Conservation (phyloP, 1,140 invertebrate species). For the Rhizoglyphus robini region DNA sequence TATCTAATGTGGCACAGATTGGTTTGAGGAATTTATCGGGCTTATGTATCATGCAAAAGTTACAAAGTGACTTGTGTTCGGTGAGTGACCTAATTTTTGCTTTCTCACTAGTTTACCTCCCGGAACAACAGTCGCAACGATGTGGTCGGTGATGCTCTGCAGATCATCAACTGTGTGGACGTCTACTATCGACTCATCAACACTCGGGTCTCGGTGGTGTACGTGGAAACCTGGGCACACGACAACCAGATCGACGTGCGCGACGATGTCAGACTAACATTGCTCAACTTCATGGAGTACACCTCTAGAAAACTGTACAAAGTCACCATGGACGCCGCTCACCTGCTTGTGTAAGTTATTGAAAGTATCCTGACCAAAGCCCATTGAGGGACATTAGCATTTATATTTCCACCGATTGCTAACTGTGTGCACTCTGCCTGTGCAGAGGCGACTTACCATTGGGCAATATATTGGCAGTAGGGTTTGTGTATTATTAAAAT, state of each 20-base stretch:
- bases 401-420: too few species aligned
- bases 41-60: background rate
- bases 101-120: slow-evolving; percentile 54
- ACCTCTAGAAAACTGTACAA: slow-evolving; percentile 63
- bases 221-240: slow-evolving; percentile 88
- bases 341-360: slow-evolving; percentile 68
- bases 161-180: slow-evolving; percentile 91
- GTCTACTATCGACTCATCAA: slow-evolving; percentile 84
- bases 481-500: too few species aligned
- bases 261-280: slow-evolving; percentile 43
- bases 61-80: background rate
- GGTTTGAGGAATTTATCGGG: too few species aligned
- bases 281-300: slow-evolving; percentile 80
- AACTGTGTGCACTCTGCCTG: too few species aligned
- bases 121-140: slow-evolving; percentile 68
- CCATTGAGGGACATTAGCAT: too few species aligned
- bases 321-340: slow-evolving; percentile 71
- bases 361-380: too few species aligned
- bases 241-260: slow-evolving; percentile 63
- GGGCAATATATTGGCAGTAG: too few species aligned
- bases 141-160: slow-evolving; percentile 83
- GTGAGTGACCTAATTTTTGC: background rate
- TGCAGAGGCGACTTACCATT: too few species aligned
- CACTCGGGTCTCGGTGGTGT: slow-evolving; percentile 80
- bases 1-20: too few species aligned